Evolutionary conservation across 2,888 invertebrate genomes (phyloP).

Genomic region (Shargacucullia verbasci): DNA sequence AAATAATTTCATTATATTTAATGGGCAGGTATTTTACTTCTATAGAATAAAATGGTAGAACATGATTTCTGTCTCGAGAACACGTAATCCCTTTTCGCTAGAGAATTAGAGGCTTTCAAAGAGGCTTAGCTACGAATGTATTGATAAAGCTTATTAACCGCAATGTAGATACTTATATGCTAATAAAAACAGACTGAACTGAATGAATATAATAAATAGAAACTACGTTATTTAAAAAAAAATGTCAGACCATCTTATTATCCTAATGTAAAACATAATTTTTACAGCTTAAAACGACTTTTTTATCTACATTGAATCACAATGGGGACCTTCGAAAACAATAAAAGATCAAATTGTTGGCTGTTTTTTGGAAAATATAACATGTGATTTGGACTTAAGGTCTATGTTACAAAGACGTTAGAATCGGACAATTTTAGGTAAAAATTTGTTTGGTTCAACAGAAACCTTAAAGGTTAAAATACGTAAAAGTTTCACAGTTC

Average conservation of each 20-base stretch:
- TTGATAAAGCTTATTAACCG: conserved; percentile 17
- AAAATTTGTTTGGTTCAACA: conserved; percentile 22
- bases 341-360: conserved; percentile 28
- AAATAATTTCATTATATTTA: too few relatives aligned
- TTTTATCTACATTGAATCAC: conserved; percentile 28
- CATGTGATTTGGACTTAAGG: conserved; percentile 12
- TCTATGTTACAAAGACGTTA: conserved; percentile 6
- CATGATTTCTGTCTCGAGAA: conserved; percentile 2
- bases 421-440: not conserved
- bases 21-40: too few relatives aligned
- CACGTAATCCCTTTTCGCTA: conserved; percentile 36
- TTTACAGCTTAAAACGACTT: conserved; percentile 44
- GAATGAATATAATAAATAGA: too few relatives aligned
- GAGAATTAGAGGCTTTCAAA: conserved; percentile 33
- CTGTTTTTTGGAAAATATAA: conserved; percentile 10
- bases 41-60: too few relatives aligned
- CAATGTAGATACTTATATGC: not conserved
- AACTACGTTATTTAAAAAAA: conserved; percentile 3
- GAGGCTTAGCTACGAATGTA: conserved; percentile 23
- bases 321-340: conserved; percentile 43
- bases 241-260: conserved; percentile 29
- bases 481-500: conserved; percentile 2
- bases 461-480: conserved; percentile 10
- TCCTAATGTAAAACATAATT: conserved; percentile 42
- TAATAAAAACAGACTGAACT: too few relatives aligned